These are phyloP conservation scores for Salvelinus alpinus DNA, from an alignment of 2,113 vertebrate species.

Conservation along the genomic window DNA sequence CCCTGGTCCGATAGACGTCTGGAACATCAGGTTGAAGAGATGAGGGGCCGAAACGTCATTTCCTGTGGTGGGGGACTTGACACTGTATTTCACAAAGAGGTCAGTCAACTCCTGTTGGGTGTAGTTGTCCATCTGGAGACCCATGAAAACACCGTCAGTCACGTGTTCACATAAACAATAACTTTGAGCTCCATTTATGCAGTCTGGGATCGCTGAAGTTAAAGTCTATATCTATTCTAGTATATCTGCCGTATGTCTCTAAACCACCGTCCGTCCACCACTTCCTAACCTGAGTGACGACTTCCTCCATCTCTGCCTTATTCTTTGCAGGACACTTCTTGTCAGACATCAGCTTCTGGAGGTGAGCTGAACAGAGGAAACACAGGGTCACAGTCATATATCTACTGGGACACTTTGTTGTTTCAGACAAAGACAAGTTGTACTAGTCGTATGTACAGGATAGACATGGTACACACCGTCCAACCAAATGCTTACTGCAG, in stretches of 20 bases:
- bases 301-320: conserved; percentile 91
- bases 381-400: too few relatives aligned
- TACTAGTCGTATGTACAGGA: too few relatives aligned
- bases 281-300: conserved; percentile 83
- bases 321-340: conserved; percentile 93
- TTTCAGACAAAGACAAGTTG: too few relatives aligned
- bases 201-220: too few relatives aligned
- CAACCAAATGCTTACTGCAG: too few relatives aligned
- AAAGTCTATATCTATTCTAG: too few relatives aligned
- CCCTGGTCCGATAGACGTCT: conserved; percentile 95
- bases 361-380: conserved; percentile 77
- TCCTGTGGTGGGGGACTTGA: conserved; percentile 92
- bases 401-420: too few relatives aligned
- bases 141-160: background rate
- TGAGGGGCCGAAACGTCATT: conserved; percentile 92
- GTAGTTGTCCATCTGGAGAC: conserved; percentile 89
- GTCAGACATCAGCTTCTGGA: conserved; percentile 96
- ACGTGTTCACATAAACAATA: background rate
- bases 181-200: too few relatives aligned
- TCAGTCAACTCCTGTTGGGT: conserved; percentile 88
- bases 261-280: background rate
- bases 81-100: conserved; percentile 93
- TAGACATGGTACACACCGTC: too few relatives aligned
- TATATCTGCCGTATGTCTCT: background rate
- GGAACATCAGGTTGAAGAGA: conserved; percentile 98